Evolutionary conservation across 1,140 invertebrate genomes (phyloP).

Genomic region (Pogonus chalceus): DNA sequence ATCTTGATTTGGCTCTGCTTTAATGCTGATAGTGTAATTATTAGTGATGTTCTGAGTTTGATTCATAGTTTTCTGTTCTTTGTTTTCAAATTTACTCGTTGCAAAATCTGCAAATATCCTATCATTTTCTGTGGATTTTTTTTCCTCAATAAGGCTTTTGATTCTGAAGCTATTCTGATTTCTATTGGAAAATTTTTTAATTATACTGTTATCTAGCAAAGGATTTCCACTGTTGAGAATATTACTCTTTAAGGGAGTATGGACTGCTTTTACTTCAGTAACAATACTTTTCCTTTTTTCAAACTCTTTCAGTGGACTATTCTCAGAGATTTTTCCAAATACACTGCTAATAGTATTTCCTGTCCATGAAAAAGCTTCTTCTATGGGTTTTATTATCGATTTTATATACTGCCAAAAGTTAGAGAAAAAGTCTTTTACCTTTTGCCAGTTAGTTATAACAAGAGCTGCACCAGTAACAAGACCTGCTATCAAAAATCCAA

Average conservation of each 20-base stretch:
- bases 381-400: constrained; percentile 8
- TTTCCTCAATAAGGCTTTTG: constrained; percentile 5
- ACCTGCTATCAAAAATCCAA: constrained; percentile 9
- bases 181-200: not conserved
- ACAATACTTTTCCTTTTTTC: not conserved
- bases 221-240: constrained; percentile 1
- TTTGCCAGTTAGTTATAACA: constrained; percentile 14
- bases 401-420: constrained; percentile 14
- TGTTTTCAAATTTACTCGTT: constrained; percentile 2
- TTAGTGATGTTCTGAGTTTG: too few relatives aligned
- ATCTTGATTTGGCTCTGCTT: too few relatives aligned
- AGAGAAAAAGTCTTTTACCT: constrained; percentile 14
- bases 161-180: not conserved
- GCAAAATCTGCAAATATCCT: not conserved
- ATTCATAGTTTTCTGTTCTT: not conserved
- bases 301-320: constrained; percentile 1
- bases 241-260: too few relatives aligned
- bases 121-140: constrained; percentile 4
- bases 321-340: constrained; percentile 7
- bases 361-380: constrained; percentile 5
- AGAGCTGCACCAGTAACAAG: constrained; percentile 12
- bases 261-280: too few relatives aligned
- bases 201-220: not conserved
- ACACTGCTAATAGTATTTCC: constrained; percentile 1
- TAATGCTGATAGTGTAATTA: too few relatives aligned